Evolutionary conservation across 1,140 invertebrate genomes (phyloP), one percentile per base, ranked within the genome.

Genomic region (Listronotus bonariensis): DNA sequence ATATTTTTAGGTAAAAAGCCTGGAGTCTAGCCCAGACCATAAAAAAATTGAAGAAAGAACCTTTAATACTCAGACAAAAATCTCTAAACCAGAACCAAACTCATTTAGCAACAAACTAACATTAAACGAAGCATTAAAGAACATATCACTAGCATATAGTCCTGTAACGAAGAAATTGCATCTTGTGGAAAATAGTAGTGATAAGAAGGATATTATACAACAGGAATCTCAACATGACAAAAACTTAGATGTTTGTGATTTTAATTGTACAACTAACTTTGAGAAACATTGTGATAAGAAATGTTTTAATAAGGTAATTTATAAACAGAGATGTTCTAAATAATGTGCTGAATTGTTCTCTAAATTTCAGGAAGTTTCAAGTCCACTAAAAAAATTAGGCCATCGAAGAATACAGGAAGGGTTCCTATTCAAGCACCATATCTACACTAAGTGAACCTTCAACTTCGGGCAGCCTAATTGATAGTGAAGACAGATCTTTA

Each of bases 101-200:
- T 60, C 45, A 59, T 40, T 67, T 31, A 69, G 69, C 31, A 75
- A 71, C 56, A 71, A 73, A 64, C 46, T 78, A 32, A 75, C 75
- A 9, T 70, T 83, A 31, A 82, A 81, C 64, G 79, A 81, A 73
- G 81, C 82, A 43, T 68, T 84, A 51, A 80, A 83, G 54, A 83
- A 80, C 71, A 83, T 83, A 79, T 81, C 82, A 49, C 59, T 84
- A 71, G 80, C 82, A 48, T 83, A 83, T 67, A 82, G 80, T 72
- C 80, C 81, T 32, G 66, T 80, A 7, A 83, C 81, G 8, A 83
- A 81, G 63, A 79, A 82, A 59, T 68, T 83, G 77, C 51, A 77
- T 79, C 32, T 80, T 15, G 53, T 65, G 14, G 62, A 65, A 65
- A 38, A 51, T 41, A 58, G 56, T 68, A 53, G 54, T 42, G 51